Conservation (phyloP, 1,140 invertebrate species). For the Rhizoglyphus robini region DNA sequence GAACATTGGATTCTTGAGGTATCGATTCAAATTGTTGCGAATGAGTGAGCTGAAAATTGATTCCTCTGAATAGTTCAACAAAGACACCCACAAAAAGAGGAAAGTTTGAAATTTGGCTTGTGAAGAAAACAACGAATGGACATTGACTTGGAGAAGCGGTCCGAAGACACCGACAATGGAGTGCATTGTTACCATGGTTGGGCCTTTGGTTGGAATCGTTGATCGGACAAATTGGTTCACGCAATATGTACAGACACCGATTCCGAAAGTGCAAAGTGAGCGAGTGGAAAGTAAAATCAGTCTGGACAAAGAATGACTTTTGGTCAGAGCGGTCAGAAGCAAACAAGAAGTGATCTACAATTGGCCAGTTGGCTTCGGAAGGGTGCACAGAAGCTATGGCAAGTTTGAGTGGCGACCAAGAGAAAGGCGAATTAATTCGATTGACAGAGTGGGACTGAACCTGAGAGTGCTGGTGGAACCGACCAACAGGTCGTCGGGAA, state of each 20-base stretch:
- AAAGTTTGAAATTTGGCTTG: neutral
- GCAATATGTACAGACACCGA: no score
- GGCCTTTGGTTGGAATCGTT: no score
- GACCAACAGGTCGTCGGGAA: no score
- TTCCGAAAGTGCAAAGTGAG: no score
- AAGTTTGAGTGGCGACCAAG: neutral
- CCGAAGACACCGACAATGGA: no score
- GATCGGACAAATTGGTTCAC: no score
- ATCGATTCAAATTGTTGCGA: conserved; percentile 13
- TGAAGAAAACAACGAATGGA: neutral
- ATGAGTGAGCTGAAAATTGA: conserved; percentile 1
- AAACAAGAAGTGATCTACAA: no score
- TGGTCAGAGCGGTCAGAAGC: neutral
- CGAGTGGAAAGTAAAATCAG: neutral
- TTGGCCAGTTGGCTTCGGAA: conserved; percentile 11
- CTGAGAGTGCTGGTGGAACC: no score
- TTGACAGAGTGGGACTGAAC: neutral
- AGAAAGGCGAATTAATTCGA: conserved; percentile 5
- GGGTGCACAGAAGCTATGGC: conserved; percentile 1
- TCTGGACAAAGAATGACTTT: neutral
- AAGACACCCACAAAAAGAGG: no score
- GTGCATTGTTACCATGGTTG: no score
- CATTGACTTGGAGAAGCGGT: neutral
- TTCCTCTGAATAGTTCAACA: neutral
- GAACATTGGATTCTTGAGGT: conserved; percentile 13